Evolutionary conservation across 2,888 invertebrate species (phyloP), one percentile per base, ranked within the genome.

Genomic region (Caenorhabditis sp.): DNA sequence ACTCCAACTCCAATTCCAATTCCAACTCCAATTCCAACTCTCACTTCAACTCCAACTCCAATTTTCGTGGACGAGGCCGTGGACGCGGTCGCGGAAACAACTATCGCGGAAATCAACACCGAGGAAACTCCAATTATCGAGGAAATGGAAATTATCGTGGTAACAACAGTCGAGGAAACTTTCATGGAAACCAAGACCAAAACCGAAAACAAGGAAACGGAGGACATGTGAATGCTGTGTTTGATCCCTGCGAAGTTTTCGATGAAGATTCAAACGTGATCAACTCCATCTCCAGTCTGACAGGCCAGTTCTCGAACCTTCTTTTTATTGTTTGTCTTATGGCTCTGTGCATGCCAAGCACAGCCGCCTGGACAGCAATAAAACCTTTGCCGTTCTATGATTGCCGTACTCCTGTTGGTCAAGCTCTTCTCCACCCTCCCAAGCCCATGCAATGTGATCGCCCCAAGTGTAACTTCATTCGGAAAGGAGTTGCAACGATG

Each of bases 391-490:
- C 16, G 0, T 49, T 64, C 19, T 47, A 47, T 24, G 64, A 64
- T 12, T 64, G 64, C 10, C 28, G 14, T 0, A n/a, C 3, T 1
- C 64, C 49, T 12, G 16, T 14, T 8, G 64, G 64, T n/a, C 28
- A 28, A n/a, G 64, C 64, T 3, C 49, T 64, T 7, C n/a, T 64
- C 12, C 4, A n/a, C n/a, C 64, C 64, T 26, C 64, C 64, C 7
- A 47, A 49, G 28, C 64, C 64, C 14, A 19, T n/a, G 0, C 10
- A 28, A 12, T 64, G 64, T 16, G 0, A 49, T 1, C 16, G 5
- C 4, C 16, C 63, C 0, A 44, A 22, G 44, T 4, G 12, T 10
- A 16, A 49, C 2, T 49, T n/a, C 1, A 31, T 59, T 12, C 35
- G 35, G 10, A 35, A 35, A 19, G 64, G 64, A n/a, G 5, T 16